A percentile compares a stretch with the other conserved stretches of the same genome.
phyloP scores from a whole-genome alignment of 2,797 vertebrate species.

The Pseudomugil gertrudae region DNA sequence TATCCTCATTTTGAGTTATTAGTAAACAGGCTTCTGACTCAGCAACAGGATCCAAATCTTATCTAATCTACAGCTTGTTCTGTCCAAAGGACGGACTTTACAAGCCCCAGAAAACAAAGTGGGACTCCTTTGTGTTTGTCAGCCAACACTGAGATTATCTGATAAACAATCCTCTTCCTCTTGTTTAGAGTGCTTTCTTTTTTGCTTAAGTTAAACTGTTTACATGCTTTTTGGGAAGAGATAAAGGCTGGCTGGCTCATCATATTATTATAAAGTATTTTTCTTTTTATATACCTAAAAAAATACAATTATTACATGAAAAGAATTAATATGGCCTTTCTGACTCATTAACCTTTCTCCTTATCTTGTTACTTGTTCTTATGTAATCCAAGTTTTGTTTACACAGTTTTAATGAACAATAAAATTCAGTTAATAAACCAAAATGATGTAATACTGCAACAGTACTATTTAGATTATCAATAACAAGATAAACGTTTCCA shows the following conservation, averaged over 20 bases:
- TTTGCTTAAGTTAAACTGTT: neutral
- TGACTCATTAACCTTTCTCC: neutral
- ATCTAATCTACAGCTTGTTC: constrained; percentile 75
- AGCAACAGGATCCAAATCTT: constrained; percentile 64
- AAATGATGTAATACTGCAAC: neutral
- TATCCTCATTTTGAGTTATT: constrained; percentile 40
- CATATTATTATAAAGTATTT: too few species aligned
- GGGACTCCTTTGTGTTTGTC: constrained; percentile 19
- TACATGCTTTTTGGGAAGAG: neutral
- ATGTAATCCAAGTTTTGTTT: too few species aligned
- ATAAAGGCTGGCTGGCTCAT: neutral
- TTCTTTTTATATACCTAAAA: neutral
- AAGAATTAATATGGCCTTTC: neutral
- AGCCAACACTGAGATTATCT: constrained; percentile 21
- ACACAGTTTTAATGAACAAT: neutral
- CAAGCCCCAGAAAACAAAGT: constrained; percentile 39
- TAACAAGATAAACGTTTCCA: too few species aligned
- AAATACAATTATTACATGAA: neutral
- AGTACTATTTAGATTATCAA: too few species aligned
- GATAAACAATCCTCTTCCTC: constrained; percentile 11
- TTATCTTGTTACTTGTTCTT: neutral
- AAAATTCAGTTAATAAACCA: neutral
- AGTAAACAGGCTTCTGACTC: constrained; percentile 58
- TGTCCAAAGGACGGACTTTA: constrained; percentile 70
- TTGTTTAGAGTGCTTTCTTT: neutral